Evolutionary conservation across 2,888 invertebrate genomes (phyloP), one percentile per base, ranked within the genome.

Genomic region (Rhogogaster chlorosoma): DNA sequence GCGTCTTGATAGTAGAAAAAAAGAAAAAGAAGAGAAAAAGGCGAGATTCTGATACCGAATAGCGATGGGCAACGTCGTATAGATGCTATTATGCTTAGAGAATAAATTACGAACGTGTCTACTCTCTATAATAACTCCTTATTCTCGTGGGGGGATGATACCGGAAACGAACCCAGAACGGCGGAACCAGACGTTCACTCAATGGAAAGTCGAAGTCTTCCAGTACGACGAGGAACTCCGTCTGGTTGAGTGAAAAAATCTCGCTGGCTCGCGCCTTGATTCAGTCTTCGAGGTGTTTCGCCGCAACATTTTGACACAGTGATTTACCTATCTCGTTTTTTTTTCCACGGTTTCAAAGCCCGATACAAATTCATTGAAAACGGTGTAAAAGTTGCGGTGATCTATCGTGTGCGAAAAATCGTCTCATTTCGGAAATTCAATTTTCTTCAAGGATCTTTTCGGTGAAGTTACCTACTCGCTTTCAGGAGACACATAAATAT

Each of bases 121-220:
- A 80, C 38, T 86, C 83, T 80, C 57, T 80, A 80, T 64, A 80
- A 61, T 38, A 57, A 64, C 61, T 86, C 77, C 77, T 82, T 87
- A n/a, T 86, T 73, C 77, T 84, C 82, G 85, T 73, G 57, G 86
- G 84, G 83, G 64, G 86, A 84, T 91, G 92, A 91, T 91, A 91
- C 91, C 91, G 91, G 91, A 91, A 91, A 90, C 87, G 91, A 89
- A 91, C 90, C 89, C 93, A 92, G 91, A 91, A 91, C 90, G 89
- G 93, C 93, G 93, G 93, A 93, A 93, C 93, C 91, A 91, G 91
- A 92, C 92, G 92, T 91, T 93, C 92, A 91, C 92, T 93, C 92
- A 92, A 92, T 93, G 93, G 93, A 93, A 93, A 93, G 93, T 92
- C 92, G 89, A 90, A 90, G 90, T 87, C 89, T 89, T 91, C 90